A percentile compares a stretch with the other conserved stretches of the same genome.
These are phyloP conservation scores for Himalopsyche anomala DNA, from an alignment of 2,888 invertebrate species.

Conservation along the genomic window DNA sequence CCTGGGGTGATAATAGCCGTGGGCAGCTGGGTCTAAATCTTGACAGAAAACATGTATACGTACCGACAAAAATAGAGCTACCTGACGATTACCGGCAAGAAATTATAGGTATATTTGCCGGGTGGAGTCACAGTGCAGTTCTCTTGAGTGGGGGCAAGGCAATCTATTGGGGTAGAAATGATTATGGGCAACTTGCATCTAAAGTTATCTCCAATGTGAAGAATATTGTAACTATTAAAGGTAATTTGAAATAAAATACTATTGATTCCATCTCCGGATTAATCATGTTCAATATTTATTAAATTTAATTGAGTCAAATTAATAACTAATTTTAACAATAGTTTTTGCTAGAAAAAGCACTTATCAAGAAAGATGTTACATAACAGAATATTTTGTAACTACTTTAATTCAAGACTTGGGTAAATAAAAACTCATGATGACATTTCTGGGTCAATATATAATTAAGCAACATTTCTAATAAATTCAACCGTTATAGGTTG, in stretches of 20 bases:
- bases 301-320: background rate
- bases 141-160: slow-evolving; percentile 80
- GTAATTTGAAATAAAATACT: slow-evolving; percentile 46
- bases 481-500: too few relatives aligned
- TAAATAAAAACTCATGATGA: too few relatives aligned
- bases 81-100: slow-evolving; percentile 74
- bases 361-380: background rate
- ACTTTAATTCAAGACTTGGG: background rate
- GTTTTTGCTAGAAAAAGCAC: background rate
- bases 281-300: background rate
- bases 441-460: too few relatives aligned
- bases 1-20: slow-evolving; percentile 90
- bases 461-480: too few relatives aligned
- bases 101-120: slow-evolving; percentile 79
- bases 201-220: slow-evolving; percentile 69
- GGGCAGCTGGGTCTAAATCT: slow-evolving; percentile 84
- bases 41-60: slow-evolving; percentile 74
- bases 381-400: background rate
- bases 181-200: slow-evolving; percentile 85
- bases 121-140: slow-evolving; percentile 88
- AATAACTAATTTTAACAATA: too few relatives aligned
- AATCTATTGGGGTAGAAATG: slow-evolving; percentile 88
- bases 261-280: too few relatives aligned
- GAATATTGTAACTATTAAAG: slow-evolving; percentile 56
- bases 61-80: slow-evolving; percentile 77